Base-by-base conservation (phyloP, 2,888 invertebrate species). In the Stenotaenia linearis region DNA sequence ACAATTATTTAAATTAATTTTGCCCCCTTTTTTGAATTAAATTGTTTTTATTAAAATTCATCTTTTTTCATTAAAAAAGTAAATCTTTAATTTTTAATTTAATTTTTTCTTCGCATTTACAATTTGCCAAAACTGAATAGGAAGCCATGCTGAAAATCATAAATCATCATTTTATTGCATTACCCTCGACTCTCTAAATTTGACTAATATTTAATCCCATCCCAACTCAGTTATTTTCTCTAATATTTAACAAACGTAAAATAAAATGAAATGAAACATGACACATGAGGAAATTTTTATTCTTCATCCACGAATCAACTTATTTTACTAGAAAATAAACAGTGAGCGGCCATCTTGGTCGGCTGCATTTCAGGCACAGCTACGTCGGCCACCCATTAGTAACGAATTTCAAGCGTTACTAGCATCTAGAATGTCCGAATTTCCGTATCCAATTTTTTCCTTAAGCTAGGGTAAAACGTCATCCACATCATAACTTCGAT, bases 111-210 rank as follows among this genome's bases (percentile, higher is more conserved):
- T 50, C 50, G 18, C 15, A 50, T 50, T 50, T 50, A 50, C 50
- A 50, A 50, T 50, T 50, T 50, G 50, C 50, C 50, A 50, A 50
- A 50, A 50, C 21, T 50, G 50, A 50, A 50, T 50, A 18, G 50
- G 21, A 18, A 50, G 25, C 69, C 28, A 69, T 69, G 69, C 69
- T 69, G 25, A 25, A 69, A 69, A 69, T 69, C 69, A 69, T 69
- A 69, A 69, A 69, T 69, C 69, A 69, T 28, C 28, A 28, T 69
- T 69, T 69, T 69, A 69, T 69, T 69, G 69, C 69, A 69, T 69
- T 69, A 69, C 69, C n/a, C 69, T 69, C 69, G 69, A 69, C 69
- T 69, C 69, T 69, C 25, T 69, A 69, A 23, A 69, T 69, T 69
- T 69, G 69, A 69, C 23, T 69, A 69, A 28, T 28, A n/a, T 69